Evolutionary conservation across 2,113 vertebrate genomes (phyloP).

Genomic region (Phoenicopterus ruber): DNA sequence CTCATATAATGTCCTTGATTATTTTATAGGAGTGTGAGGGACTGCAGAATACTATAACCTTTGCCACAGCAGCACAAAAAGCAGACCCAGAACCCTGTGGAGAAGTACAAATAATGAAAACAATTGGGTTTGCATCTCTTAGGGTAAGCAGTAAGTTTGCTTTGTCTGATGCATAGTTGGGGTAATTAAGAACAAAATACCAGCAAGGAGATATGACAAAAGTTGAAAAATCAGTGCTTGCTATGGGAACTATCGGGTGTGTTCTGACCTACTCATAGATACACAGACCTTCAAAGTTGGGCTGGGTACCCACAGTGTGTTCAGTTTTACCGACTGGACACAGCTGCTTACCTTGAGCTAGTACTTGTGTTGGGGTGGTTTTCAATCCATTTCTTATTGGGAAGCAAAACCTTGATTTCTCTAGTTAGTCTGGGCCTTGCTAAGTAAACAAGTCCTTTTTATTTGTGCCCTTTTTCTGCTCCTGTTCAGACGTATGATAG

Average conservation of each 20-base stretch:
- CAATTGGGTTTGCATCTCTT: fast-evolving
- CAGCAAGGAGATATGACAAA: not conserved
- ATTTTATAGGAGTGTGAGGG: not conserved
- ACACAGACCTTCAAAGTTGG: not conserved
- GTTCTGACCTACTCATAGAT: fast-evolving
- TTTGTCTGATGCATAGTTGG: not conserved
- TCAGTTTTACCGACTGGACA: not conserved
- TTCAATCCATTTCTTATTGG: not conserved
- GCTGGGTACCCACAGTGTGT: not conserved
- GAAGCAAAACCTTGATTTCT: not conserved
- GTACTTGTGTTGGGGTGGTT: not conserved
- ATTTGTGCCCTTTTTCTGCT: not conserved
- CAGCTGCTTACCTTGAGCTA: not conserved
- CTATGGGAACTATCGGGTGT: not conserved
- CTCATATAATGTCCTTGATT: not conserved
- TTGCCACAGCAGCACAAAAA: not conserved
- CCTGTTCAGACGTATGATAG: not conserved
- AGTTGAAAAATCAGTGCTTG: not conserved
- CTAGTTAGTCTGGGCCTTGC: not conserved
- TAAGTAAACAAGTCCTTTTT: not conserved
- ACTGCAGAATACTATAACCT: not conserved
- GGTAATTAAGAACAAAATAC: not conserved
- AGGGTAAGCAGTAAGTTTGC: not conserved
- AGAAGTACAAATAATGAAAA: not conserved
- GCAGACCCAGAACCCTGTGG: not conserved